Base-by-base conservation (phyloP, 2,797 vertebrate genomes). In the Sternarchorhynchus goeldii region DNA sequence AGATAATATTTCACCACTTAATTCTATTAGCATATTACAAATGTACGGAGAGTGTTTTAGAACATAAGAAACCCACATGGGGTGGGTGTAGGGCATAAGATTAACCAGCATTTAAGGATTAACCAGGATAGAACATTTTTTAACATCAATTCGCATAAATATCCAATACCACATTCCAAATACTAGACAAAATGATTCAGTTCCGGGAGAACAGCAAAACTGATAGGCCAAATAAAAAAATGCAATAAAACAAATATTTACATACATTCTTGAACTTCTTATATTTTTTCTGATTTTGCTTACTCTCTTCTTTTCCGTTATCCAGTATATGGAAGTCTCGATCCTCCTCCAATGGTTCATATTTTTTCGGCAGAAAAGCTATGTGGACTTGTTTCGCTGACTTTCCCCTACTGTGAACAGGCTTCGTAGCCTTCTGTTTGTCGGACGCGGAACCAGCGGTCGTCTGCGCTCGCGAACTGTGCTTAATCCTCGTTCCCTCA, bases 191-290 rank as follows among this genome's bases (percentile, higher is more conserved):
- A 50, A 50, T 14, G 2, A 50, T 50, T 50, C 45, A 50, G 45
- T 14, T 50, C 45, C 45, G 45, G 0, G 45, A 14, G 10, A 50
- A 50, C 45, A 50, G 6, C 39, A 41, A 10, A 41, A 50, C 45
- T 50, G 45, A 50, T 50, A 12, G 45, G 2, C 45, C 14, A 12
- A 12, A 12, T 45, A 45, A 45, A 3, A 45, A 10, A 10, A 7
- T 2, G 45, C 14, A 50, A 50, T 50, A 50, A 32, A 45, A 71
- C n/a, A 29, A 29, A 68, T 14, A 39, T 32, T 18, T 39, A 80
- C 83, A 18, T 80, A 85, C 83, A 76, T 82, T 85, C 77, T 78
- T 82, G 25, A 82, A 79, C n/a, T 57, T 65, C 29, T 82, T 82
- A 56, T 76, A 78, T 73, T 65, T 85, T 39, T 60, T 7, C 21